Base-by-base conservation (phyloP, 2,113 vertebrate species). In the Serinus canaria region DNA sequence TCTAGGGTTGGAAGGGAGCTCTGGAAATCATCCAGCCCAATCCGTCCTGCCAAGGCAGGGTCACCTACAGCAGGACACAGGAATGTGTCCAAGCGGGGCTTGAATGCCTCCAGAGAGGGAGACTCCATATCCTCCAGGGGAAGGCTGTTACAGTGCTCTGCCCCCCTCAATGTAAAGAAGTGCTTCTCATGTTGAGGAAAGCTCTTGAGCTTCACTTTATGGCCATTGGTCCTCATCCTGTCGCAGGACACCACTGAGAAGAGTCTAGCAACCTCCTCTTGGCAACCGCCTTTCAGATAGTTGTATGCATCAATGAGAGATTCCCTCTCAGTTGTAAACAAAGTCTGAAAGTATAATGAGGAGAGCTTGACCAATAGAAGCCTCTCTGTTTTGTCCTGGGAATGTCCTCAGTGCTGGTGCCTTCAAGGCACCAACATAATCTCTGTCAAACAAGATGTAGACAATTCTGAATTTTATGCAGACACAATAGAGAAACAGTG, bases 191-290 rank as follows among this genome's bases (percentile, higher is more conserved):
- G 3, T 7, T 41, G 46, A 30, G 16, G 30, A 16, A 52, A n/a
- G 15, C 9, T 52, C 28, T 7, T 39, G 33, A 25, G 24, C 24
- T 67, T 47, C 14, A 60, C 16, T 19, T 83, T 22, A 15, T 31
- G 17, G 14, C n/a, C 15, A 6, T 3, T 62, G 63, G 7, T 68
- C 11, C 62, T 11, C 0, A 0, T 62, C 24, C 20, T 53, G 6
- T 31, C 0, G 0, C 53, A 35, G 39, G 24, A 25, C 47, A 55
- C 13, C 30, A n/a, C 9, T 60, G 24, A 25, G 52, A 58, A 53
- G 28, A 59, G 13, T 30, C 69, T 15, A 20, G 23, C 28, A 53
- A 20, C 1, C 21, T 30, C 6, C 10, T 62, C 47, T 27, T 41
- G 39, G 21, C 47, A 41, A 11, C 39, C 0, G 2, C 39, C 30